Conservation (phyloP, 2,113 vertebrate species). For the Sander vitreus region DNA sequence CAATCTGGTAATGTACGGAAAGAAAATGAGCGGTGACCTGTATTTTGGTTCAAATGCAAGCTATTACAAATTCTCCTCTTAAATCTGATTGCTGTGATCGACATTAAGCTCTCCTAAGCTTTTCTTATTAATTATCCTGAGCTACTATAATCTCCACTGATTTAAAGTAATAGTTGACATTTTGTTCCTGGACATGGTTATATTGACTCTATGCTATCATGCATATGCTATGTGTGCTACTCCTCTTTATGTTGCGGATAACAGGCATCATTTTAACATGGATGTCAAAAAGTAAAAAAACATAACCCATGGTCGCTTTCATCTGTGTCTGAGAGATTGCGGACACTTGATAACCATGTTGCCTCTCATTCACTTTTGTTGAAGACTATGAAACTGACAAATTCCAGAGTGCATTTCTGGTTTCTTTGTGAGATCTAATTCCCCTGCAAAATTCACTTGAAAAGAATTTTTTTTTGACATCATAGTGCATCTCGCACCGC, state of each 20-base stretch:
- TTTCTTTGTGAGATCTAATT: too few species aligned
- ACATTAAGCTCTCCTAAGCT: slow-evolving; percentile 52
- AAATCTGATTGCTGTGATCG: slow-evolving; percentile 14
- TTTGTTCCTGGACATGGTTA: not conserved
- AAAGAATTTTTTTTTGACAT: not conserved
- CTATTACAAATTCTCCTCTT: not conserved
- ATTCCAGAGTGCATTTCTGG: too few species aligned
- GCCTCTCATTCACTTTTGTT: too few species aligned
- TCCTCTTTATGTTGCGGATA: not conserved
- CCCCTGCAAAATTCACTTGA: too few species aligned
- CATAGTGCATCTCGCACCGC: not conserved
- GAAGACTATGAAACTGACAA: too few species aligned
- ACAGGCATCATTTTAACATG: not conserved
- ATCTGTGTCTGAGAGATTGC: too few species aligned
- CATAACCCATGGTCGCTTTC: too few species aligned
- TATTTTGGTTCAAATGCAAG: slow-evolving; percentile 9
- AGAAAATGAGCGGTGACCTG: slow-evolving; percentile 35
- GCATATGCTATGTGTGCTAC: too few species aligned
- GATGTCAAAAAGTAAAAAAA: not conserved
- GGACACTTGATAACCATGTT: too few species aligned
- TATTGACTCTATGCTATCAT: not conserved
- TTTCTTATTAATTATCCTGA: slow-evolving; percentile 47
- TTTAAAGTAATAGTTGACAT: slow-evolving; percentile 3
- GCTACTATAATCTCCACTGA: slow-evolving; percentile 37
- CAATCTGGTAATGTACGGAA: not conserved